These are phyloP conservation scores for Epinephelus cyanopodus DNA, from an alignment of 2,113 vertebrate species.

Conservation along the genomic window DNA sequence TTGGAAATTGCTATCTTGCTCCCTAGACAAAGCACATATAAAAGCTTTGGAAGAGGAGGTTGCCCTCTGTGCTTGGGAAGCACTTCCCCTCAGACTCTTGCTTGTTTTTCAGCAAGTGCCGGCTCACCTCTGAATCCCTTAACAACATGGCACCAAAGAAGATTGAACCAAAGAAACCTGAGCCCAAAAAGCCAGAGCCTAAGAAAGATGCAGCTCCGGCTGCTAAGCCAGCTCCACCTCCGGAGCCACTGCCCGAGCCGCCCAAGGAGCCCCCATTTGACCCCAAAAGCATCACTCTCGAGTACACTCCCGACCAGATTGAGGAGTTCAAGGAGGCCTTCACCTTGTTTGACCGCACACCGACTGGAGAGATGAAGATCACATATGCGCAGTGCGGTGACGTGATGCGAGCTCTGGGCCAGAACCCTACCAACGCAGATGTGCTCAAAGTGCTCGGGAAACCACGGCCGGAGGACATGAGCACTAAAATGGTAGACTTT, in stretches of 20 bases:
- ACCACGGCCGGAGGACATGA: constrained; percentile 94
- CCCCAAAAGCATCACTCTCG: constrained; percentile 86
- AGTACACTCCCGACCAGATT: constrained; percentile 89
- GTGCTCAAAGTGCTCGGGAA: constrained; percentile 96
- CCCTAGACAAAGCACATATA: constrained; percentile 79
- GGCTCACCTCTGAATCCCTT: constrained; percentile 36
- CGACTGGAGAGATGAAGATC: constrained; percentile 94
- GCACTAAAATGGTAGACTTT: constrained; percentile 92
- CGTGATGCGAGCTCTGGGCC: constrained; percentile 95
- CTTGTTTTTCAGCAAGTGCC: constrained; percentile 52
- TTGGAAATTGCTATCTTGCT: constrained; percentile 66
- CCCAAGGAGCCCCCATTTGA: constrained; percentile 84
- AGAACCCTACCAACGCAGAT: constrained; percentile 97
- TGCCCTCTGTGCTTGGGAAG: constrained; percentile 67
- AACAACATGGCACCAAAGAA: constrained; percentile 86
- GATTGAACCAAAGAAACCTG: constrained; percentile 84
- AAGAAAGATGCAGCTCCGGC: constrained; percentile 81
- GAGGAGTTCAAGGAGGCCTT: constrained; percentile 98
- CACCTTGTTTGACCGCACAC: constrained; percentile 93
- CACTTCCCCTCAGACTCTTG: constrained; percentile 55
- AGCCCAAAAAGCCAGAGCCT: constrained; percentile 85
- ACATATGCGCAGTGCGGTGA: constrained; percentile 93
- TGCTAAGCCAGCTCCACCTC: constrained; percentile 68
- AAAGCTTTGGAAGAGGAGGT: constrained; percentile 72
- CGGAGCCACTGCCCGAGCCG: constrained; percentile 69